Evolutionary conservation across 2,888 invertebrate genomes (phyloP), one percentile per base, ranked within the genome.

Genomic region (Leptinotarsa haldemani): DNA sequence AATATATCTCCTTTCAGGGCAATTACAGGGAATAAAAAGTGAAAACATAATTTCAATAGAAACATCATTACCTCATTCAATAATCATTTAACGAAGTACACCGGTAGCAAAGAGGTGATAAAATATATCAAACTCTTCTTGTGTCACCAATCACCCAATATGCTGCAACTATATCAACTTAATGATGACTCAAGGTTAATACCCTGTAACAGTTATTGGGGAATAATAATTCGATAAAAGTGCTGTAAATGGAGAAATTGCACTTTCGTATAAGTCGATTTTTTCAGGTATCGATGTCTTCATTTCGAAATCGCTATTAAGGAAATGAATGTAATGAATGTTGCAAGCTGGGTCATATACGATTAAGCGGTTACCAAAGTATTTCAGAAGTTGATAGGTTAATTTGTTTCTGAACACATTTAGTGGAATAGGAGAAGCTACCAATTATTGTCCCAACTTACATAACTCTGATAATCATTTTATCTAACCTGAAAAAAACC

Each of bases 221-320:
- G n/a, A 61, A 25, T 61, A 30, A 61, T 61, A 61, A 61, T 61
- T 61, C n/a, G 61, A 61, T 61, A 61, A 40, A 61, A 30, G n/a
- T 61, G 15, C n/a, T 20, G 61, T 30, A 30, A 61, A 40, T 61
- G 61, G 61, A 25, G 12, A 61, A 40, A 40, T 61, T 61, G 40
- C 18, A 30, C 61, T 30, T 61, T 61, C 61, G 61, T 18, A 61
- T 30, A 61, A 61, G 61, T 30, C 40, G n/a, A 61, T 40, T 61
- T 61, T 61, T 61, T 61, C 22, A 13, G 5, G 61, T 61, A 61
- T 40, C 61, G n/a, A 61, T 61, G 30, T 61, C 61, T 61, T 30
- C 30, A 61, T 61, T 61, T 61, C 61, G 61, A 61, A 25, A 61
- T 61, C 2, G 16, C 15, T 30, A 40, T 61, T 18, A 1, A 5